Percentiles rank a stretch among this genome's conserved stretches.
These are phyloP conservation scores for Threskiornis aethiopicus DNA, from an alignment of 2,797 vertebrate species.

Conservation along the genomic window DNA sequence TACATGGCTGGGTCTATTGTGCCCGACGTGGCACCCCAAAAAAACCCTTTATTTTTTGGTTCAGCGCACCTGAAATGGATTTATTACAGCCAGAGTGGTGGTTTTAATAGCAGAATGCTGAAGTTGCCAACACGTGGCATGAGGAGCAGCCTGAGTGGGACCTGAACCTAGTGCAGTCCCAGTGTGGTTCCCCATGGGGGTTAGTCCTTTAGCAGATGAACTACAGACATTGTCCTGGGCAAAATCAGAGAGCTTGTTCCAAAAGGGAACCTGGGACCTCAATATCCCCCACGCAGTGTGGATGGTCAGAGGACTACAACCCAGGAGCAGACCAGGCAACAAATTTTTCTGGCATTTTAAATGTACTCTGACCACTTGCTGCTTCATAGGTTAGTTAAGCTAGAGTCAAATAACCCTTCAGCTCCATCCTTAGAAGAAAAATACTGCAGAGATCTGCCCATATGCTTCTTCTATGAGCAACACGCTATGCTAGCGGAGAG, in stretches of 20 bases:
- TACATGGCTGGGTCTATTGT: not conserved
- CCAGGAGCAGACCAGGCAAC: not conserved
- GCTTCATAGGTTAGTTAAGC: not conserved
- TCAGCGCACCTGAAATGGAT: not conserved
- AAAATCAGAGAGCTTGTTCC: not conserved
- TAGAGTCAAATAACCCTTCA: not conserved
- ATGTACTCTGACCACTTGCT: not conserved
- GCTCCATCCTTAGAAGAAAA: not conserved
- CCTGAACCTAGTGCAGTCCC: not conserved
- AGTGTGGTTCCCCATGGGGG: not conserved
- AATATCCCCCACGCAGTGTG: fast-evolving
- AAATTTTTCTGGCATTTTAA: not conserved
- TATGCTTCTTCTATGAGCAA: not conserved
- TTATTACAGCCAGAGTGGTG: not conserved
- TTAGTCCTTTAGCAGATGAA: not conserved
- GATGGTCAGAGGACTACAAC: not conserved
- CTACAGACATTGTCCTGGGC: not conserved
- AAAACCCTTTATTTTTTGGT: not conserved
- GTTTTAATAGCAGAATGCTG: not conserved
- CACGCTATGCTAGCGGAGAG: not conserved
- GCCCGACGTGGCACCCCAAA: fast-evolving
- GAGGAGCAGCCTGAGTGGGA: not conserved
- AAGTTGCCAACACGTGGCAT: not conserved
- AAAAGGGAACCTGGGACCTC: not conserved
- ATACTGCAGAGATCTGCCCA: not conserved